Conservation (phyloP, 2,113 vertebrate species). For the Podocnemis expansa region DNA sequence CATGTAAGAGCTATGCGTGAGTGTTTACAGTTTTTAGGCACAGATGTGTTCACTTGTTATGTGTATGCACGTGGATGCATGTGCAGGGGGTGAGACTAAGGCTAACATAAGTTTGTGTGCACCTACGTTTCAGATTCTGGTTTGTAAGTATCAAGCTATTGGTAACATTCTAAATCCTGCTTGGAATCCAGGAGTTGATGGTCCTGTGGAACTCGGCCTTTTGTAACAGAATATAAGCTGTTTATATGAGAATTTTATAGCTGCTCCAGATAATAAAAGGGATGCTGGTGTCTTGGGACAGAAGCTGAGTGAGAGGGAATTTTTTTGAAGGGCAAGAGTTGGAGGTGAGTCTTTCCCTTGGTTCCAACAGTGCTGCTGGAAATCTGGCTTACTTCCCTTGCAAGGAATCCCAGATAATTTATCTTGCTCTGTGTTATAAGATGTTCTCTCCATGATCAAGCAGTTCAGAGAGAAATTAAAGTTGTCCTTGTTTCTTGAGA, state of each 20-base stretch:
- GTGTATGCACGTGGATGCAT: fast-evolving
- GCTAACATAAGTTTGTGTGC: fast-evolving
- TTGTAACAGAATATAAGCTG: neutral
- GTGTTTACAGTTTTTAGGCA: neutral
- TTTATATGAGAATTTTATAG: fast-evolving
- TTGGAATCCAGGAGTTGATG: fast-evolving
- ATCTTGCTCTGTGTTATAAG: conserved; percentile 52
- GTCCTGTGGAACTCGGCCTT: too few relatives aligned
- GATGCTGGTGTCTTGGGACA: fast-evolving
- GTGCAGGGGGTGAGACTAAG: fast-evolving
- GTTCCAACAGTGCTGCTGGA: neutral
- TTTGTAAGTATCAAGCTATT: fast-evolving
- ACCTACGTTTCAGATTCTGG: fast-evolving
- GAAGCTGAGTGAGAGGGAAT: neutral
- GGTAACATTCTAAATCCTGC: fast-evolving
- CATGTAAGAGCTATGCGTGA: neutral
- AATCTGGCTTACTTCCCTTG: neutral
- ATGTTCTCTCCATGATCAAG: conserved; percentile 39
- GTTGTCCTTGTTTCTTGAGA: neutral
- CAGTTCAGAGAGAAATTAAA: conserved; percentile 48
- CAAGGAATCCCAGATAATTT: conserved; percentile 40
- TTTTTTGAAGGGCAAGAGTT: neutral
- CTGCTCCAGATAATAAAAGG: neutral
- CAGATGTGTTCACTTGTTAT: fast-evolving
- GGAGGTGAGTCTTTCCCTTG: neutral